These are phyloP conservation scores for Dendrocincla fuliginosa DNA, from an alignment of 2,797 vertebrate genomes.

Conservation along the genomic window DNA sequence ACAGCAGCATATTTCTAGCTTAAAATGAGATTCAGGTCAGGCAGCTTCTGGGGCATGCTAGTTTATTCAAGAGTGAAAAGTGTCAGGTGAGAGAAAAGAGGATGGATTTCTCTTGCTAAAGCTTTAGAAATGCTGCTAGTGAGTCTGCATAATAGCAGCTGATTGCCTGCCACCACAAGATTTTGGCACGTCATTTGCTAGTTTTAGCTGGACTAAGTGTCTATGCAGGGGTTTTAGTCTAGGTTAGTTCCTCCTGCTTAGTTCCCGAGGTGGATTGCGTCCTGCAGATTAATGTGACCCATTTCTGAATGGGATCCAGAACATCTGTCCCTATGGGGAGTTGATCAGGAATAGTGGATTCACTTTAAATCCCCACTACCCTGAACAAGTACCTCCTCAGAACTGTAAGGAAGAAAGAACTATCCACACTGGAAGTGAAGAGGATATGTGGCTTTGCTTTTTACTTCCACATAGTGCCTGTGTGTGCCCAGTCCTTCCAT, in stretches of 20 bases:
- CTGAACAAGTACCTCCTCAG: neutral
- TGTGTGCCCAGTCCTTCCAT: neutral
- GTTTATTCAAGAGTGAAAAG: neutral
- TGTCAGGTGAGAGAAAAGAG: neutral
- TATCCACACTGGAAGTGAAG: neutral
- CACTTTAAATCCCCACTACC: neutral
- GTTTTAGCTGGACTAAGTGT: neutral
- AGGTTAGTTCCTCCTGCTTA: neutral
- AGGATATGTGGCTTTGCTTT: fast-evolving
- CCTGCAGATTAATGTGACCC: neutral
- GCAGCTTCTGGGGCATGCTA: neutral
- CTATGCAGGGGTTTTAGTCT: neutral
- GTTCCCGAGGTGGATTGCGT: neutral
- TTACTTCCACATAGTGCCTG: neutral
- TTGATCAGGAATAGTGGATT: neutral
- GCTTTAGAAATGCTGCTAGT: neutral
- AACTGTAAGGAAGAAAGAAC: neutral
- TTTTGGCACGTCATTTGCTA: neutral
- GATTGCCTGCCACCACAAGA: neutral
- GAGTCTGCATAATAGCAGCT: neutral
- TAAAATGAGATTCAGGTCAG: neutral
- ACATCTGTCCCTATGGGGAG: neutral
- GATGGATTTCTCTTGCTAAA: neutral
- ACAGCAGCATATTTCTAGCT: neutral
- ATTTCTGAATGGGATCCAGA: neutral